Conservation (phyloP, 2,113 vertebrate species). For the Sapayoa aenigma region DNA sequence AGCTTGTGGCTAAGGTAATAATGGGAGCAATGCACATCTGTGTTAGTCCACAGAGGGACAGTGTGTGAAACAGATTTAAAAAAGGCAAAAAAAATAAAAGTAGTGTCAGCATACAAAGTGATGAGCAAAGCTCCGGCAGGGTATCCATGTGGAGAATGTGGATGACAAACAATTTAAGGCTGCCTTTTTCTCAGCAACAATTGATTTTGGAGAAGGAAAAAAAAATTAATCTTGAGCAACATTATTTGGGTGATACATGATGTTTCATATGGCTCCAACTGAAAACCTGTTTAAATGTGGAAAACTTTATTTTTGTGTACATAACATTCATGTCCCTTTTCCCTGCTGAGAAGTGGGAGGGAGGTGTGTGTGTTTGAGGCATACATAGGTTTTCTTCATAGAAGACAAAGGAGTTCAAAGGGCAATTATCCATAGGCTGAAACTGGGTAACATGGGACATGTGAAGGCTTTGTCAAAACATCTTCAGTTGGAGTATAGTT, state of each 20-base stretch:
- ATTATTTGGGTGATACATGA: background rate
- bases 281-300: background rate
- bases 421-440: background rate
- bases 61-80: background rate
- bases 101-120: background rate
- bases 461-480: background rate
- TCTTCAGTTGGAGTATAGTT: background rate
- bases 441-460: background rate
- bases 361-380: background rate
- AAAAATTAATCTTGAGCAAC: background rate
- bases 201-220: background rate
- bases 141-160: background rate
- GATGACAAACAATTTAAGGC: background rate
- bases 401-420: background rate
- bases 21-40: background rate
- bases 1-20: background rate
- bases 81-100: background rate
- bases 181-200: background rate
- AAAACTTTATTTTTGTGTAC: background rate
- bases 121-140: background rate
- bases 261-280: background rate
- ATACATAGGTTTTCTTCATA: background rate
- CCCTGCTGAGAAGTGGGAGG: background rate
- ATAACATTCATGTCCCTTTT: background rate
- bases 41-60: accelerated